Conservation (phyloP, 2,797 vertebrate genomes). For the Semaprochilodus insignis region DNA sequence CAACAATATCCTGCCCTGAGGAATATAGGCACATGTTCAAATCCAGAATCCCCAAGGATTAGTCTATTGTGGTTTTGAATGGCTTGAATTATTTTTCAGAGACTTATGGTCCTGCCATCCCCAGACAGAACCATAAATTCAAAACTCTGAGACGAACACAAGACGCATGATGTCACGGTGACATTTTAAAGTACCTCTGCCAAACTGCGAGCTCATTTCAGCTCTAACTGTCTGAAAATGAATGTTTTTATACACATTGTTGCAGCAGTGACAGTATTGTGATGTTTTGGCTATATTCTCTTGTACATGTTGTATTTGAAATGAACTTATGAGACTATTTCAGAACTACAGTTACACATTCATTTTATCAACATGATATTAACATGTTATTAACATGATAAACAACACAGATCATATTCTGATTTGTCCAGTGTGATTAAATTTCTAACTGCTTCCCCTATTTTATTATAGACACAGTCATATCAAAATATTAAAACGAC, state of each 20-base stretch:
- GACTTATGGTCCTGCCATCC: not conserved
- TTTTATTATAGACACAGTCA: too few relatives aligned
- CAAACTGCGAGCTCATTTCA: not conserved
- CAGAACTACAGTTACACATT: too few relatives aligned
- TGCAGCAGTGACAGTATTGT: not conserved
- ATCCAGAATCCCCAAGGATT: conserved; percentile 36
- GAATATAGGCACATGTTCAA: conserved; percentile 34
- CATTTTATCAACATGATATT: too few relatives aligned
- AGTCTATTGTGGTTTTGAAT: conserved; percentile 33
- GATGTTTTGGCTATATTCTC: too few relatives aligned
- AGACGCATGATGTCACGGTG: not conserved
- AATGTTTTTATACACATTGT: not conserved
- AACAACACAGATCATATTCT: too few relatives aligned
- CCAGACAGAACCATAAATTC: conserved; percentile 1
- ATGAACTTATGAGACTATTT: not conserved
- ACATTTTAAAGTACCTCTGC: not conserved
- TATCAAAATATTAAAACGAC: too few relatives aligned
- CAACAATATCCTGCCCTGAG: conserved; percentile 50
- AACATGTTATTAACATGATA: too few relatives aligned
- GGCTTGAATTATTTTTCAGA: conserved; percentile 37
- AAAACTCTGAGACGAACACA: not conserved
- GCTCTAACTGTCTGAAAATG: not conserved
- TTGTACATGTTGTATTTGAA: not conserved
- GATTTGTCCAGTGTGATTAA: too few relatives aligned
- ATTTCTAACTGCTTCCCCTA: too few relatives aligned